Evolutionary conservation across 2,113 vertebrate genomes (phyloP), one percentile per base, ranked within the genome.

Genomic region (Dermatemys mawii): DNA sequence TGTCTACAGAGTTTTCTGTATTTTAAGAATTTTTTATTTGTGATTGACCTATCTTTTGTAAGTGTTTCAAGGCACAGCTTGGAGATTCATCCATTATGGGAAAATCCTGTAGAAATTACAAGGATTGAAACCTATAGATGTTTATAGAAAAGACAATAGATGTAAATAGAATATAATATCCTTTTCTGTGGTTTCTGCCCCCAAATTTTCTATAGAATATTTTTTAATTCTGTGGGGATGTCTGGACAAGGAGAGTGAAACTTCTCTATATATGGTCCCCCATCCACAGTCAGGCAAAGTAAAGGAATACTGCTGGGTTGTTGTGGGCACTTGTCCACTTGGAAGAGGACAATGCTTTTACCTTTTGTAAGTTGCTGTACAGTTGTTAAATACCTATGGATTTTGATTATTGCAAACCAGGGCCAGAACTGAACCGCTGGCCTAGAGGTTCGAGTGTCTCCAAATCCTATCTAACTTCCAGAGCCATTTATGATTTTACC

Each of bases 1-100:
- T 82, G 46, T 83, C 35, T 46, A 32, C 11, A 46, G 26, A 19
- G 24, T 49, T 70, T 87, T 57, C 44, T 95, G 94, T 93, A 95
- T 87, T 92, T 35, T 94, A 92, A 96, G 93, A 63, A 85, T 84
- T 91, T 89, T 91, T 22, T 13, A 63, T 57, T 95, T 92, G 73
- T 84, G 78, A 87, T 84, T 49, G 3, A 21, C 55, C 95, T 87
- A 51, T 76, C 70, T 88, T 93, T 82, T 73, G 54, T 73, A 91
- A 70, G 92, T n/a, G 85, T 93, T 95, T 63, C 87, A 84, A 93
- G 76, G 63, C 86, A 81, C 84, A 57, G 29, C 92, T 41, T 89
- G 1, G 0, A 1, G 76, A 26, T 73, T 93, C 73, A 50, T 48
- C 90, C 73, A 70, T 89, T 83, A 70, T 81, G 83, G 86, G 50